Evolutionary conservation across 2,888 invertebrate genomes (phyloP), one percentile per base, ranked within the genome.

Genomic region (Scaptomyza parva): DNA sequence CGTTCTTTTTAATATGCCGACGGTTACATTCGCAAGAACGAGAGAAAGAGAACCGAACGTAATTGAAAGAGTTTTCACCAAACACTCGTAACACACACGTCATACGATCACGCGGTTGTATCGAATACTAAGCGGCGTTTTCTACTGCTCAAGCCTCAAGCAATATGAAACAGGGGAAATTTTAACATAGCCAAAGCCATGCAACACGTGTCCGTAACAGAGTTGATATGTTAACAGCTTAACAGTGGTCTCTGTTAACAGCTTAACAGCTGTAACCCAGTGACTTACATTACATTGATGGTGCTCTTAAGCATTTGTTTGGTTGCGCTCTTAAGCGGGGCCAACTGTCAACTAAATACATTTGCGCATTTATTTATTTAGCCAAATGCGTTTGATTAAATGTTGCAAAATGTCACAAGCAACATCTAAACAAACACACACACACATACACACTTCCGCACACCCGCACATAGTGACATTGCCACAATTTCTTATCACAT

Each of bases 301-400:
- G 17, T 11, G 50, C 76, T 81, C 85, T 81, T 84, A 63, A 66
- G 9, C 2, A 9, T 28, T 28, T 1, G 14, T 24, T 4, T 40
- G 5, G 9, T 47, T 1, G 22, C 26, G 9, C 65, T 70, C 65
- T 45, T 55, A 48, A 37, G n/a, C n/a, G n/a, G n/a, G 41, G 17
- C 1, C n/a, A 7, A 43, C 45, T 70, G 73, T 61, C 71, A 62
- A 39, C 20, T 30, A 26, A 62, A 51, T 48, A 61, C 40, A 55
- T 50, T 40, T 59, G 62, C 58, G 52, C 76, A 71, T 66, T 59
- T 75, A 76, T 78, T 79, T 69, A 74, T 72, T 66, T 48, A 76
- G 55, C 59, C 24, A 53, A 75, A 75, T 73, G 68, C 66, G 61
- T 86, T 78, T 73, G 68, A 78, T 76, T 84, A 78, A 86, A 86